Conservation (phyloP, 2,888 invertebrate species). For the Xestobium rufovillosum region DNA sequence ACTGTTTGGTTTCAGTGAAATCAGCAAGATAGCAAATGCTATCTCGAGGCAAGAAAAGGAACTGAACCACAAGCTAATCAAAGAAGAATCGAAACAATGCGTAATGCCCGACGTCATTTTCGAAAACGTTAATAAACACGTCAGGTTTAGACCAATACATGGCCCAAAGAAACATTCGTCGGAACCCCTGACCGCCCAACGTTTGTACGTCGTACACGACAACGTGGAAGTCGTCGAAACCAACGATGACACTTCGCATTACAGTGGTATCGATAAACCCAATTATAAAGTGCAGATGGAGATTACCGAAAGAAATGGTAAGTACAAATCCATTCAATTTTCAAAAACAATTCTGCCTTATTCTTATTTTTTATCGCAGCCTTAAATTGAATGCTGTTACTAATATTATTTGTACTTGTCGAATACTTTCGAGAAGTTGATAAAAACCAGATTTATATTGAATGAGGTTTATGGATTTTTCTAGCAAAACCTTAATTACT, state of each 20-base stretch:
- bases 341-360: no score
- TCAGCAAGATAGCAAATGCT: constrained; percentile 41
- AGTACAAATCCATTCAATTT: no score
- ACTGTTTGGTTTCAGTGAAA: no score
- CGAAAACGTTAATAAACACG: constrained; percentile 56
- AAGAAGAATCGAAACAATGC: constrained; percentile 54
- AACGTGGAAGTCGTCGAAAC: constrained; percentile 64
- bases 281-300: constrained; percentile 58
- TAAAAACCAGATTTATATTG: no score
- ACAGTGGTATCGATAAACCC: constrained; percentile 52
- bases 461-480: no score
- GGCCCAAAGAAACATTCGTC: constrained; percentile 37
- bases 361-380: no score
- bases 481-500: no score
- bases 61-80: constrained; percentile 46
- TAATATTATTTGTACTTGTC: no score
- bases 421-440: no score
- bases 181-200: constrained; percentile 55
- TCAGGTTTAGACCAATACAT: constrained; percentile 47
- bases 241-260: constrained; percentile 52
- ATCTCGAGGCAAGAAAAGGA: constrained; percentile 42
- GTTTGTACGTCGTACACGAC: constrained; percentile 63
- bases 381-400: no score
- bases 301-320: constrained; percentile 43
- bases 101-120: constrained; percentile 64